A percentile compares a stretch with the other conserved stretches of the same genome.
phyloP scores from a whole-genome alignment of 1,140 invertebrate species.

The Pseudomyrmex cubaensis region DNA sequence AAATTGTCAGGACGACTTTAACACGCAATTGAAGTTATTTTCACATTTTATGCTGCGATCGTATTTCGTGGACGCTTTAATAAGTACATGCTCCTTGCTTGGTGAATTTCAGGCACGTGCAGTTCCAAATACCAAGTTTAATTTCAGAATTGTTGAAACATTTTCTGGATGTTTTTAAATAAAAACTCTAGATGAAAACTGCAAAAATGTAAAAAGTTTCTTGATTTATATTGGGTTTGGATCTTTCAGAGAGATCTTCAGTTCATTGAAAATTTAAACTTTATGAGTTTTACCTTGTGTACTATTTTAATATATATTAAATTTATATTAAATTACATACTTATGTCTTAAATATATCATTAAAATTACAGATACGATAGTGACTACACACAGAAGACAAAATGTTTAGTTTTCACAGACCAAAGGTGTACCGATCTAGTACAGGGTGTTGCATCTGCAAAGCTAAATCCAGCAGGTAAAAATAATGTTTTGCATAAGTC shows the following conservation, averaged over 20 bases:
- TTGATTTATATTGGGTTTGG: too few relatives aligned
- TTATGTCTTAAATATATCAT: too few relatives aligned
- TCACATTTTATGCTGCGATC: slow-evolving; percentile 7
- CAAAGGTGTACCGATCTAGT: slow-evolving; percentile 93
- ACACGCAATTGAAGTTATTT: slow-evolving; percentile 30
- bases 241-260: too few relatives aligned
- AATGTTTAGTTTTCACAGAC: slow-evolving; percentile 96
- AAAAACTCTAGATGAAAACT: background rate
- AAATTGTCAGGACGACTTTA: slow-evolving; percentile 4
- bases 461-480: slow-evolving; percentile 93
- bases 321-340: background rate
- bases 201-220: too few relatives aligned
- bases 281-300: background rate
- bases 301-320: background rate
- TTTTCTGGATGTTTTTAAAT: background rate
- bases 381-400: slow-evolving; percentile 68
- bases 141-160: slow-evolving; percentile 8
- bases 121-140: slow-evolving; percentile 27
- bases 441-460: slow-evolving; percentile 95
- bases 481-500: too few relatives aligned
- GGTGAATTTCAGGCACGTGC: slow-evolving; percentile 35
- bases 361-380: slow-evolving; percentile 64
- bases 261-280: slow-evolving; percentile 17
- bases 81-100: background rate
- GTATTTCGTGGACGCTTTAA: slow-evolving; percentile 19